Evolutionary conservation across 2,113 vertebrate genomes (phyloP), one percentile per base, ranked within the genome.

Genomic region (Plectropomus leopardus): DNA sequence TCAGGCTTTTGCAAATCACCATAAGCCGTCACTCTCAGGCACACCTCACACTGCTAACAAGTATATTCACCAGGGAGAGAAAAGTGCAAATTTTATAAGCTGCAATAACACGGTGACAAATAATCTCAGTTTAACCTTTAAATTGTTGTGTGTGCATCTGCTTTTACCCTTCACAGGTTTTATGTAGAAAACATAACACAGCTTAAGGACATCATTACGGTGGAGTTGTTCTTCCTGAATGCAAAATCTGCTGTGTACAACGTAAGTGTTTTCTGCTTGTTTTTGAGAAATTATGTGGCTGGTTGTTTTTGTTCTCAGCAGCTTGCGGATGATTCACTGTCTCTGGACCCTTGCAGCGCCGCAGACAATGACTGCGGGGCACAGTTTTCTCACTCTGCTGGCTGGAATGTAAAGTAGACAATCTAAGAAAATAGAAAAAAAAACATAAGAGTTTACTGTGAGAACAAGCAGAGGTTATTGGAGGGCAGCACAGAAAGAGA

Each of bases 171-270:
- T 93, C 88, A 7, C 84, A 99, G 98, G 92, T 99, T 99, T 94
- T 99, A 99, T 86, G 96, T 99, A 14, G 98, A 99, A 88, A 99
- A 96, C 90, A 99, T 99, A 85, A 97, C 97, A 0, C 98, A 97
- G 86, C 93, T 99, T 9, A 99, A 98, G 91, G 98, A 99, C 84
- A 97, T 97, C 54, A 97, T 97, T 42, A 99, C 98, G 23, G 97
- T 99, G 2, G 98, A 99, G 78, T 86, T 99, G 44, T 99, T 99
- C 93, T 99, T 98, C 93, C 93, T 99, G 82, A 99, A 99, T 0
- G 98, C 98, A 9, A 99, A 99, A 91, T 96, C 96, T 54, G 98
- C 97, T 48, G 96, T 99, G 90, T 98, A 98, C 91, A 99, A 97
- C 89, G 98, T 98, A 92, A 95, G 96, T 92, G 28, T 53, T 64